These are phyloP conservation scores for Leguminivora glycinivorella DNA, from an alignment of 1,140 invertebrate genomes.

Conservation along the genomic window DNA sequence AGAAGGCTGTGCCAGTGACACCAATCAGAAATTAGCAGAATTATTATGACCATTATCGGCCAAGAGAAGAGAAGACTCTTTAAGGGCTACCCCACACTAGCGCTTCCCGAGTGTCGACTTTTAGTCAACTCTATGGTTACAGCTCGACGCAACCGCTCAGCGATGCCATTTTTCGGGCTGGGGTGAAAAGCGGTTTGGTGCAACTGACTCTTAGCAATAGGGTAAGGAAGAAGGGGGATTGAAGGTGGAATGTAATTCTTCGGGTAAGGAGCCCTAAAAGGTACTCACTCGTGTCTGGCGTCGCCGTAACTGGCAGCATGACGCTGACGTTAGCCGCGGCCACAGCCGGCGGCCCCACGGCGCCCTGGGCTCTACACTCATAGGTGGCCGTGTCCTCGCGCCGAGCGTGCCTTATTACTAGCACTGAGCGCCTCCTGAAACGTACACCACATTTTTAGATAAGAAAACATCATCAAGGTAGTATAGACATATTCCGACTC, in stretches of 20 bases:
- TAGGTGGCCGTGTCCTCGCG: slow-evolving; percentile 85
- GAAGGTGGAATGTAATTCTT: background rate
- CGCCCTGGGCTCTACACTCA: slow-evolving; percentile 85
- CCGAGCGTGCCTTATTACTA: slow-evolving; percentile 85
- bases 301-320: slow-evolving; percentile 75
- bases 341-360: slow-evolving; percentile 79
- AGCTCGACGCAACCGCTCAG: too few relatives aligned
- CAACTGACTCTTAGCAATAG: too few relatives aligned
- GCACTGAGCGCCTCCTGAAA: slow-evolving; percentile 86
- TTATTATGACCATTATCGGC: too few relatives aligned
- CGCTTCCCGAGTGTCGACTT: too few relatives aligned
- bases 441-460: slow-evolving; percentile 3
- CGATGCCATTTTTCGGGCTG: too few relatives aligned
- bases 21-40: too few relatives aligned
- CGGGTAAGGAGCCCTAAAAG: slow-evolving; percentile 39
- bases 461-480: background rate
- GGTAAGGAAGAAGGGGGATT: background rate
- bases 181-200: too few relatives aligned
- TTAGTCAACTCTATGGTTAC: too few relatives aligned
- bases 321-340: slow-evolving; percentile 81
- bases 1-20: too few relatives aligned
- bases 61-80: too few relatives aligned
- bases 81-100: too few relatives aligned
- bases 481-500: too few relatives aligned
- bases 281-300: slow-evolving; percentile 79